Base-by-base conservation (phyloP, 2,888 invertebrate species). In the Agrilus mali region DNA sequence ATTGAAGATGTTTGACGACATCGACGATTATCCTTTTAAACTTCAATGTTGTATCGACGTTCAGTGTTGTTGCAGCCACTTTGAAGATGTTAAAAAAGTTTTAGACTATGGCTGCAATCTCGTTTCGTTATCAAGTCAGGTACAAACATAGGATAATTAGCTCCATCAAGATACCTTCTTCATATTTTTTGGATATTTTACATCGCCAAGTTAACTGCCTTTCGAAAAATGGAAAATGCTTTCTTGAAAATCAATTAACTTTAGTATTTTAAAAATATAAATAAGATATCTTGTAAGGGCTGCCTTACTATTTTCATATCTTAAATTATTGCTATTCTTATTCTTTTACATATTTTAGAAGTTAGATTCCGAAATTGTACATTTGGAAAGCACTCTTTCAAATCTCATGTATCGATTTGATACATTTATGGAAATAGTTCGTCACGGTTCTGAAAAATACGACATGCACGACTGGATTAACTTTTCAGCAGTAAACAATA, bases 1-100 rank as follows among this genome's bases (percentile, higher is more conserved):
- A 33, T 55, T 71, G 22, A 48, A 48, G 4, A 56, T 66, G 6
- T 55, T 74, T 38, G 59, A 69, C 40, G 60, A 62, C 40, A 65
- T 74, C 34, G 52, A 63, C 43, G 67, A 72, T 50, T 51, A 65
- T 15, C 51, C 58, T 37, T 71, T 71, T 53, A 62, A 70, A 40
- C 59, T 68, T 41, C 55, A 69, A 43, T 68, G 66, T 50, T 73
- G 72, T 40, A 38, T 50, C n/a, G 38, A 47, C 43, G 41, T 50
- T 13, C 52, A 51, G 38, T 16, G 33, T 20, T 51, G 33, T 22
- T 55, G 52, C 36, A 38, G 14, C 16, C 42, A 22, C 27, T 38
- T 49, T n/a, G 46, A 52, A 5, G 57, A 58, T 50, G 51, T 57
- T 1, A 42, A 48, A 22, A 53, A 47, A 42, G 43, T 61, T 38